Evolutionary conservation across 2,113 vertebrate genomes (phyloP), one percentile per base, ranked within the genome.

Genomic region (Chrysochloris asiatica): DNA sequence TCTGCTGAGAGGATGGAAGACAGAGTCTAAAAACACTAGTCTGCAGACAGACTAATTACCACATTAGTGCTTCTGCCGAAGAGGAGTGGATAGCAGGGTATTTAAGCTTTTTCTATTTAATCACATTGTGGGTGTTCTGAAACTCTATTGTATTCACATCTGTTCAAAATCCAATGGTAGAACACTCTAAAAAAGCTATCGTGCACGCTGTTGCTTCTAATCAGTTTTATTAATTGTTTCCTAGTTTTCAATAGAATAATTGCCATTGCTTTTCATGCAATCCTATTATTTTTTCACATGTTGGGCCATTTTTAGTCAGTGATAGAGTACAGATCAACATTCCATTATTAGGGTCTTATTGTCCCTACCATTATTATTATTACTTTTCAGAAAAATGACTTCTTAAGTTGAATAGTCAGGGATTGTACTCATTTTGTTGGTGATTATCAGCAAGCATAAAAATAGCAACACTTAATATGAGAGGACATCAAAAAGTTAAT

Each of bases 181-280:
- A 80, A 65, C 10, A 80, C 21, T 50, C 78, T 30, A 69, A 30
- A 71, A 79, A 28, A 81, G 12, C 81, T 76, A 41, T 36, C 38
- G 0, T 47, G 24, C 38, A 43, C 82, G 45, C 17, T 84, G 22
- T 77, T 50, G 33, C 41, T 92, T 87, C 78, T 93, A 69, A 93
- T 94, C 86, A 90, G 82, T 88, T 91, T 93, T 81, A 95, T 92
- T 93, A 86, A 89, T 76, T 89, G 69, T 88, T 94, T 89, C 61
- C 82, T 76, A 72, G 17, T 84, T 96, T 90, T 73, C 72, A 91
- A 38, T 65, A 56, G 88, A 95, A 83, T 94, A 89, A 92, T 93
- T 92, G 82, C 22, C 83, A 84, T 93, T 77, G 17, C 52, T 67
- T 84, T 80, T 59, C 13, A 67, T 22, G 19, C 2, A 48, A 8